Evolutionary conservation across 2,113 vertebrate species (phyloP), one percentile per base, ranked within the genome.

Genomic region (Acrocephalus kingi): DNA sequence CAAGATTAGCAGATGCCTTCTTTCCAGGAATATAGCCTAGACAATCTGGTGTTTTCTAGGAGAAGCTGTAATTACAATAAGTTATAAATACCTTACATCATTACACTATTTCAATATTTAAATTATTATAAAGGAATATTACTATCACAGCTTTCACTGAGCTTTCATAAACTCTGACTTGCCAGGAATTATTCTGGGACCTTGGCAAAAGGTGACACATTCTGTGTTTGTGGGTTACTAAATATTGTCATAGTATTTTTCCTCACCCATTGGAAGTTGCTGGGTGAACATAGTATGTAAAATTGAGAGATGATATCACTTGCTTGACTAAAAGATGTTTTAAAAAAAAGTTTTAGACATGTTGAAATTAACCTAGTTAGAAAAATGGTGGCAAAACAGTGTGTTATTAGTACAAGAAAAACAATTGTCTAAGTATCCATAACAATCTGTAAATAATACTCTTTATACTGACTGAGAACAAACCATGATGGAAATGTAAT

Each of bases 11-110:
- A 94, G 94, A 92, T 95, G 84, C 61, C n/a, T 93, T 80, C 79
- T 93, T 95, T 94, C 90, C 68, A 96, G 90, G 78, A 96, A 96
- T 90, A 78, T 62, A 86, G 72, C 28, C 61, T 86, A 89, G 76
- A 67, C 72, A 96, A 90, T 95, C 68, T 90, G 93, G 51, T 95
- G 76, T 92, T 95, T 94, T 91, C 76, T 86, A 89, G 45, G 51
- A 55, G 39, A 96, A 93, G 45, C 18, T 87, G 30, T 93, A 92
- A 93, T 88, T 90, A 90, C 37, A 43, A 56, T 80, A 91, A 72
- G 43, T 81, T 92, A 86, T 86, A 86, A 94, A 88, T 93, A 93
- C 48, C 68, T 94, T 84, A 49, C 61, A 33, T 59, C 6, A 51
- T 76, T 59, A 63, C 37, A 43, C 35, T 55, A 89, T 86, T 91